Evolutionary conservation across 2,113 vertebrate species (phyloP), one percentile per base, ranked within the genome.

Genomic region (Ceyx melanurus): DNA sequence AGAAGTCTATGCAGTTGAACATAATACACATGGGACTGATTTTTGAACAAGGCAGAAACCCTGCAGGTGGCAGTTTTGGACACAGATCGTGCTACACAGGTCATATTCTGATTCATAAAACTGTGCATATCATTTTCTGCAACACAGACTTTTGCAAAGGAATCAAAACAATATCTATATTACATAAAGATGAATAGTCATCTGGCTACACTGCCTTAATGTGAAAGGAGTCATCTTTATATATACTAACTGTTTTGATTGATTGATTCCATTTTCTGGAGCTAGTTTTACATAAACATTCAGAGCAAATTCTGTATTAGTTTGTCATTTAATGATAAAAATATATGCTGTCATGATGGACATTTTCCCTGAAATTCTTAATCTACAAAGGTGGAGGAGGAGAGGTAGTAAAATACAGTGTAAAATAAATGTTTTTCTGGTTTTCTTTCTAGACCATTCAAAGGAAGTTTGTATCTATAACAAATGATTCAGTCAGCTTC

Each of bases 391-490:
- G 21, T 33, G 48, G 14, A 46, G 22, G n/a, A 66, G 25, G 48
- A 72, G 31, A 15, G 25, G 28, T 62, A 71, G 14, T 81, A 77
- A 84, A 91, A 66, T 22, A 40, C 12, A 28, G 4, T 29, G 13
- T 62, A 57, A 95, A 65, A 31, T 58, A 50, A 93, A 54, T 17
- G 5, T 71, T 46, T 61, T 65, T 91, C 53, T 92, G 22, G 28
- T 92, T 92, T 75, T 50, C 93, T 87, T 87, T 92, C 23, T 71
- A 99, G 99, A 98, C 97, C 76, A 99, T 99, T 94, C 99, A 99
- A 92, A 98, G 96, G 81, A 99, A 98, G 94, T 99, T 99, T 97
- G 98, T 98, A 60, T 97, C 98, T 56, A 98, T 99, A 88, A 99
- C 99, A 28, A 98, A 98, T 23, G 95, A 98, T 53, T 98, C 99